Evolutionary conservation across 1,140 invertebrate species (phyloP), one percentile per base, ranked within the genome.

Genomic region (Orussus abietinus): DNA sequence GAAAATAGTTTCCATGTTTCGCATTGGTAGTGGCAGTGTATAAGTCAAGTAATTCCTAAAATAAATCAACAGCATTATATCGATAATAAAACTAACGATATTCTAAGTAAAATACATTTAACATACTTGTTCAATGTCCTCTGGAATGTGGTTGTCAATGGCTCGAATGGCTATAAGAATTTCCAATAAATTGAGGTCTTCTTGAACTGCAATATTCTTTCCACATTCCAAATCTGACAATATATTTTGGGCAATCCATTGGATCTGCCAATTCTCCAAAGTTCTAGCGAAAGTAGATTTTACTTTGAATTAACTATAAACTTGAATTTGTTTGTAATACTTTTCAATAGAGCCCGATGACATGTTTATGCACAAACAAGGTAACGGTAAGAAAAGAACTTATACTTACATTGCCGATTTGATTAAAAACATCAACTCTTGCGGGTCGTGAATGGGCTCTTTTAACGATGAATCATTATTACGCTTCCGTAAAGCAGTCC

Each of bases 21-120:
- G 44, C 31, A 14, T 36, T 21, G 17, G 35, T 18, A 25, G 57
- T 44, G 7, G 43, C 14, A 30, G 52, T 18, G 30, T 47, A 54
- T 14, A 63, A 38, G 15, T 49, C 29, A 5, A 51, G 33, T 9
- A 63, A 38, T 45, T 60, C 60, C 60, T 62, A 28, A 38, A 17
- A 34, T 49, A 4, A 20, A 33, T 12, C n/a, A 39, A 6, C 15
- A 14, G 37, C 17, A 36, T n/a, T 31, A n/a, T 11, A 32, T 29
- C 9, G 10, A 15, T 10, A 48, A 20, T 11, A 25, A 32, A 31
- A 20, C n/a, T n/a, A 13, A 12, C 26, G 45, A 39, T 34, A 38
- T 22, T 12, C 26, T n/a, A 33, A 44, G 25, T 33, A 34, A 10
- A 28, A 38, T 45, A 13, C n/a, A n/a, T n/a, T n/a, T n/a, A 29